These are phyloP conservation scores for Hoplodrina blanda DNA, from an alignment of 2,888 invertebrate species.

Conservation along the genomic window DNA sequence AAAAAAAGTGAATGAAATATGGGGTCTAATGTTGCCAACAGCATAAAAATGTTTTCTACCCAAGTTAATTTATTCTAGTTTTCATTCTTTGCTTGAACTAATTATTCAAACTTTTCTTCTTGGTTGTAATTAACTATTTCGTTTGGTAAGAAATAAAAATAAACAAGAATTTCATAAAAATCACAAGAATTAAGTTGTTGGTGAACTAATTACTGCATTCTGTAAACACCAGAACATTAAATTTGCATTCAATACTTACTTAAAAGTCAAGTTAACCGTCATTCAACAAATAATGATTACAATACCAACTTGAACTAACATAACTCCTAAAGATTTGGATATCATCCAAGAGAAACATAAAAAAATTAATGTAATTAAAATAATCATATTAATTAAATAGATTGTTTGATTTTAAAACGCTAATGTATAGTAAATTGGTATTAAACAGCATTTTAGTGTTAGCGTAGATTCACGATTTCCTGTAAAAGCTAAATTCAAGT, in stretches of 20 bases:
- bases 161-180: background rate
- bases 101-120: background rate
- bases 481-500: slow-evolving; percentile 30
- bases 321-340: slow-evolving; percentile 43
- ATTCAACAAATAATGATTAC: slow-evolving; percentile 9
- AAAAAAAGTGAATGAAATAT: slow-evolving; percentile 13
- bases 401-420: slow-evolving; percentile 8
- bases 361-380: slow-evolving; percentile 26
- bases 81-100: background rate
- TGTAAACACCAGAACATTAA: too few species aligned
- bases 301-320: slow-evolving; percentile 6
- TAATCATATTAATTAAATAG: slow-evolving; percentile 9
- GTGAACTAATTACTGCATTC: too few species aligned
- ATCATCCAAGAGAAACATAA: slow-evolving; percentile 44
- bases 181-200: too few species aligned
- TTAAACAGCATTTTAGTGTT: slow-evolving; percentile 19
- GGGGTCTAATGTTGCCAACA: slow-evolving; percentile 23
- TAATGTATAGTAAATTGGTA: slow-evolving; percentile 14
- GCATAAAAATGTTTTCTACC: background rate
- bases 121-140: background rate
- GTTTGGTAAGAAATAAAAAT: background rate
- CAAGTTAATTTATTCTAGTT: background rate
- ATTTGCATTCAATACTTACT: background rate
- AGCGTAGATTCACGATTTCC: slow-evolving; percentile 15
- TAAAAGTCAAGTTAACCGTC: background rate